A percentile compares a stretch with the other conserved stretches of the same genome.
Evolutionary conservation across 2,888 invertebrate species (phyloP).

Genomic region (Pegoplata infirma): DNA sequence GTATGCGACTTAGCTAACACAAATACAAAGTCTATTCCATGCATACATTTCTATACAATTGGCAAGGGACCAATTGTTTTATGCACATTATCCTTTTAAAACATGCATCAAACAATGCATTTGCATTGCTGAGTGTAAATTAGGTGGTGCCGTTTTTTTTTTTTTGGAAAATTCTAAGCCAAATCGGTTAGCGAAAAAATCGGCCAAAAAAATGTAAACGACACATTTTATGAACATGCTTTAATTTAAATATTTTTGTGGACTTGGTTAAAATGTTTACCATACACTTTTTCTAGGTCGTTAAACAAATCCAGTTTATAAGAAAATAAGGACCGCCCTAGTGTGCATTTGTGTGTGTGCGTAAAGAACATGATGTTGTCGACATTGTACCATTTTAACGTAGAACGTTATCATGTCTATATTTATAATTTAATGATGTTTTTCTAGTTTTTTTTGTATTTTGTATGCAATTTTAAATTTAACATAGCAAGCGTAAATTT

Average conservation of each 20-base stretch:
- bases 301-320: too few species aligned
- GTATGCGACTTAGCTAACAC: background rate
- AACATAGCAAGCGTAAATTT: slow-evolving; percentile 10
- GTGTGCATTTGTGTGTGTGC: background rate
- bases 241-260: too few species aligned
- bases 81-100: slow-evolving; percentile 11
- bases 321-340: too few species aligned
- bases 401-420: background rate
- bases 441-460: background rate
- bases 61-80: slow-evolving; percentile 46
- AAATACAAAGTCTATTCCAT: slow-evolving; percentile 26
- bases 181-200: too few species aligned
- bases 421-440: slow-evolving; percentile 2
- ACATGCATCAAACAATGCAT: background rate
- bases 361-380: background rate
- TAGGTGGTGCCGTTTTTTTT: too few species aligned
- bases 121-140: too few species aligned
- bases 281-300: too few species aligned
- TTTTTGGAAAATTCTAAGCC: too few species aligned
- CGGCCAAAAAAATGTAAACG: too few species aligned
- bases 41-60: slow-evolving; percentile 36
- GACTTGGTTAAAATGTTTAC: too few species aligned
- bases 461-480: background rate
- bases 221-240: too few species aligned
- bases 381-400: slow-evolving; percentile 9